These are phyloP conservation scores for Loriculus beryllinus DNA, from an alignment of 2,797 vertebrate genomes.

Conservation along the genomic window DNA sequence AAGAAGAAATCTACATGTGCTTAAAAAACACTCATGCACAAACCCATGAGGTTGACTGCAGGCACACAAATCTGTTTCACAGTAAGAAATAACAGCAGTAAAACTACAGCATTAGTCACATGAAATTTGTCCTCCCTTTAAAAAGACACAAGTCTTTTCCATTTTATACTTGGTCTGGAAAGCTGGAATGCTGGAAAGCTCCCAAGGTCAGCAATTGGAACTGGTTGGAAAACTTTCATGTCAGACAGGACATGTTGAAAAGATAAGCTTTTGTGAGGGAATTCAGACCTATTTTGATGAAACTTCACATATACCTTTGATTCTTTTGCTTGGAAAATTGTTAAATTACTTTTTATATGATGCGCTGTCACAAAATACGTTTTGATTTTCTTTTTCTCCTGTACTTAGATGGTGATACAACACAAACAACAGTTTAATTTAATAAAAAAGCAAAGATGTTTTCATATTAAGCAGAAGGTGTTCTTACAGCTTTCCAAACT, in stretches of 20 bases:
- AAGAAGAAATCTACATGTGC: neutral
- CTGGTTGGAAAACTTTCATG: neutral
- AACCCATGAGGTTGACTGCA: neutral
- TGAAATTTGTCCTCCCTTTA: neutral
- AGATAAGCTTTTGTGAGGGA: neutral
- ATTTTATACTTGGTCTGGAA: neutral
- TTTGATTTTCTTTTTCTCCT: neutral
- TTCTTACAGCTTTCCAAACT: neutral
- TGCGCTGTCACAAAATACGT: neutral
- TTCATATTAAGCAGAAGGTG: neutral
- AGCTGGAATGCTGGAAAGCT: neutral
- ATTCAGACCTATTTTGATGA: neutral
- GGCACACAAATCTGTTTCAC: neutral
- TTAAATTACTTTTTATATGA: neutral
- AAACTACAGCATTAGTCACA: neutral
- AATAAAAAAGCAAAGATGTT: neutral
- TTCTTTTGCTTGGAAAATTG: neutral
- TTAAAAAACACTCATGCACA: neutral
- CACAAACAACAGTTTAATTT: neutral
- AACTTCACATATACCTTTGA: neutral
- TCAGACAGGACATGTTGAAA: neutral
- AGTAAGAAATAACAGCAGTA: neutral
- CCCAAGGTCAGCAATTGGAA: neutral
- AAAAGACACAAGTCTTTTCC: neutral
- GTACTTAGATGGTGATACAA: neutral